Percentiles rank a stretch among this genome's conserved stretches.
These are phyloP conservation scores for Philopotamus ludificatus DNA, from an alignment of 1,140 invertebrate species.

Conservation along the genomic window DNA sequence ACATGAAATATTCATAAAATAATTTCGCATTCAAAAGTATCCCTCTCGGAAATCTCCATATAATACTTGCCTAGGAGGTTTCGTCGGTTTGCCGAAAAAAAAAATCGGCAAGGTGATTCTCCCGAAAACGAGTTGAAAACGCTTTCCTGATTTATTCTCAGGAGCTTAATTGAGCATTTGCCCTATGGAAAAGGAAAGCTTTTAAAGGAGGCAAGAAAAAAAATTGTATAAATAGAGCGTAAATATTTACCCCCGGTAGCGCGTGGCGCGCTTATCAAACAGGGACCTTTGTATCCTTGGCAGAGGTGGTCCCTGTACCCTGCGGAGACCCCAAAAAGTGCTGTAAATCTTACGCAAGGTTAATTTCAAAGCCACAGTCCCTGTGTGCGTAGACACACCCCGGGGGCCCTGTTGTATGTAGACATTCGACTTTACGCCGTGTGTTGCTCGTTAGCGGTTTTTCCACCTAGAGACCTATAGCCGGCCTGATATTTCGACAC, in stretches of 20 bases:
- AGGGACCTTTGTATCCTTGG: neutral
- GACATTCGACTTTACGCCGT: neutral
- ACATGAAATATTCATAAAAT: constrained; percentile 25
- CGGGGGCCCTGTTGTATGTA: neutral
- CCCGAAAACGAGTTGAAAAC: constrained; percentile 10
- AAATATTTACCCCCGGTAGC: neutral
- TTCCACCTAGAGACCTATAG: neutral
- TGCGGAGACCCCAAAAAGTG: neutral
- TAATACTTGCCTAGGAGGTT: neutral
- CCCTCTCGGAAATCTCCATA: neutral
- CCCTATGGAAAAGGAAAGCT: neutral
- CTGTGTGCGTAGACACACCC: too few relatives aligned
- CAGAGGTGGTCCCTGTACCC: neutral
- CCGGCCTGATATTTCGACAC: too few relatives aligned
- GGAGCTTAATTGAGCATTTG: constrained; percentile 7
- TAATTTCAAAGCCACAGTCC: neutral
- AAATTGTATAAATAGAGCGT: constrained; percentile 1
- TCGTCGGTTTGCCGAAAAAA: neutral
- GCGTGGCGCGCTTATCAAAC: neutral
- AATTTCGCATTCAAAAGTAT: constrained; percentile 11
- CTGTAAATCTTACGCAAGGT: neutral
- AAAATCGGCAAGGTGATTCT: neutral
- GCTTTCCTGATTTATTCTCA: constrained; percentile 6
- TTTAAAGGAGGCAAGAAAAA: constrained; percentile 1
- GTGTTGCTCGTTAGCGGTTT: neutral